These are phyloP conservation scores for Thereva nobilitata DNA, from an alignment of 2,888 invertebrate species.

Conservation along the genomic window DNA sequence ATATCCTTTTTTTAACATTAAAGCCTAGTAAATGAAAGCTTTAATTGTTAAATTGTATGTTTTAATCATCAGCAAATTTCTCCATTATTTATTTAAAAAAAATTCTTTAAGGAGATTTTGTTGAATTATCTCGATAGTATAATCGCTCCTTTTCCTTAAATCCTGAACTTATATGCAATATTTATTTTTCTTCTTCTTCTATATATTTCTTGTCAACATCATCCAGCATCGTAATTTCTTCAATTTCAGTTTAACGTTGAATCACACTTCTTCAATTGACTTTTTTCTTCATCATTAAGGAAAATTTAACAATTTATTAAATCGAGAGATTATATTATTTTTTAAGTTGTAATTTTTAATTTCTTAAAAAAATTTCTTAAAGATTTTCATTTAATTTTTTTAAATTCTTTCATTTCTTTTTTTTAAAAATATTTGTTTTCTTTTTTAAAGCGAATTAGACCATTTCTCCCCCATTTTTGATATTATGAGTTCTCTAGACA, in stretches of 20 bases:
- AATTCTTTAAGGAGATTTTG: slow-evolving; percentile 7
- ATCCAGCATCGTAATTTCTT: too few relatives aligned
- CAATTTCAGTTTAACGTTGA: too few relatives aligned
- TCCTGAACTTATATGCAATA: slow-evolving; percentile 3
- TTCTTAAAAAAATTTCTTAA: background rate
- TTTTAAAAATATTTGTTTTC: slow-evolving; percentile 9
- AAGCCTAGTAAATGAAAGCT: slow-evolving; percentile 4
- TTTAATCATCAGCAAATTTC: too few relatives aligned
- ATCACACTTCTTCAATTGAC: slow-evolving; percentile 7
- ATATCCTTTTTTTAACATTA: slow-evolving; percentile 45
- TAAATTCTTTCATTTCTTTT: slow-evolving; percentile 48
- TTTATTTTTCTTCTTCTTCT: background rate
- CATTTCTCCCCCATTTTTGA: background rate
- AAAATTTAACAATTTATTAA: slow-evolving; percentile 3
- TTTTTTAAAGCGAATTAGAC: slow-evolving; percentile 16
- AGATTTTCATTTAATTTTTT: slow-evolving; percentile 6
- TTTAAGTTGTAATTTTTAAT: slow-evolving; percentile 1
- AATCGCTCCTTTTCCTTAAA: slow-evolving; percentile 19
- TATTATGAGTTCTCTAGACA: slow-evolving; percentile 64
- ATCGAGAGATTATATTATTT: slow-evolving; percentile 17
- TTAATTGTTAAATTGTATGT: too few relatives aligned
- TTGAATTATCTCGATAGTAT: slow-evolving; percentile 22
- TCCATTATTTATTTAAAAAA: too few relatives aligned
- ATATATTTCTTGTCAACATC: background rate
- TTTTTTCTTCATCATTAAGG: slow-evolving; percentile 17